Evolutionary conservation across 1,140 invertebrate species (phyloP).

Genomic region (Neodiprion pinetum): DNA sequence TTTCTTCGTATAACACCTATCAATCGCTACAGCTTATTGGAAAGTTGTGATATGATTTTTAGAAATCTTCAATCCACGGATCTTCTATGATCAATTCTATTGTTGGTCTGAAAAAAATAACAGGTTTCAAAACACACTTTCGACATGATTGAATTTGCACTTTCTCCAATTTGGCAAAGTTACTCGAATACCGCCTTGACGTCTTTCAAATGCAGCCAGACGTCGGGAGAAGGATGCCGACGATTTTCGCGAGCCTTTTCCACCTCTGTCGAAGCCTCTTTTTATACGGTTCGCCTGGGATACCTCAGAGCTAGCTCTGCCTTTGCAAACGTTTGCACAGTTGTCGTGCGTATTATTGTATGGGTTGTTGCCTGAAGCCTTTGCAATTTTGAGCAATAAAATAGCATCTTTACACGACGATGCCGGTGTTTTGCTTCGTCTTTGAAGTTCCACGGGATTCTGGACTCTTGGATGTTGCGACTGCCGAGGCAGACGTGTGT

Average conservation of each 20-base stretch:
- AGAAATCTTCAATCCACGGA: no score
- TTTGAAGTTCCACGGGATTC: constrained; percentile 46
- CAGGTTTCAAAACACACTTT: no score
- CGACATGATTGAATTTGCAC: no score
- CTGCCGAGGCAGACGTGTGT: neutral
- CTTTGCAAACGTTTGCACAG: neutral
- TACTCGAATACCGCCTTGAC: no score
- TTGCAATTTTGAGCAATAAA: constrained; percentile 41
- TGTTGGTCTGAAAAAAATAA: no score
- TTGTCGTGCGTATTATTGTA: constrained; percentile 4
- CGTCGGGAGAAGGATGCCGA: constrained; percentile 12
- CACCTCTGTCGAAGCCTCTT: neutral
- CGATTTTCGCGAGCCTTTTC: constrained; percentile 29
- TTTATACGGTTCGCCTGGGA: neutral
- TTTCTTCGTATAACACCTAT: no score
- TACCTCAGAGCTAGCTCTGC: neutral
- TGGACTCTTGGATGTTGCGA: constrained; percentile 25
- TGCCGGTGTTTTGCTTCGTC: constrained; percentile 37
- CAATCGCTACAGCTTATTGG: no score
- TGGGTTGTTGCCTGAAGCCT: constrained; percentile 26
- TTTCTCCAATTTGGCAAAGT: no score
- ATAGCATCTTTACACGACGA: constrained; percentile 26
- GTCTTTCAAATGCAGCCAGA: no score
- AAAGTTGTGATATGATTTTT: no score
- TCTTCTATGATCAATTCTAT: no score